A percentile compares a stretch with the other conserved stretches of the same genome.
These are phyloP conservation scores for Trichoplusia ni DNA, from an alignment of 1,140 invertebrate genomes.

Conservation along the genomic window DNA sequence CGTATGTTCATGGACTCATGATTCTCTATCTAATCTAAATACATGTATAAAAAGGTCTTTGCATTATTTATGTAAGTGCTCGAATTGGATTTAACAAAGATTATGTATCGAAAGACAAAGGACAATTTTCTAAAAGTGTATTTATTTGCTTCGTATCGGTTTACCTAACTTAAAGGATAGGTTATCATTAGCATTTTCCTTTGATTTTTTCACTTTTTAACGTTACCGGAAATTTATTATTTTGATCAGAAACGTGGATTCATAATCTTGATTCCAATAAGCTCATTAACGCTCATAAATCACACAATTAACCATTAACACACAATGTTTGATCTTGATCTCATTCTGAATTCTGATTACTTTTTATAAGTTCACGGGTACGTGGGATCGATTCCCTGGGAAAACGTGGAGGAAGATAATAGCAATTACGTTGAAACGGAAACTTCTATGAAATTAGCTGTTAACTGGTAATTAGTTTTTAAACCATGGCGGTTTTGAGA, in stretches of 20 bases:
- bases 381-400: slow-evolving; percentile 42
- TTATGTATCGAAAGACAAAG: too few species aligned
- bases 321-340: slow-evolving; percentile 22
- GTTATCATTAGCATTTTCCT: too few species aligned
- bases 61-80: too few species aligned
- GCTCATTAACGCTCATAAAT: background rate
- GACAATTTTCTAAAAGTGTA: too few species aligned
- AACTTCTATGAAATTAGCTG: slow-evolving; percentile 31
- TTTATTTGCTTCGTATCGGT: too few species aligned
- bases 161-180: too few species aligned
- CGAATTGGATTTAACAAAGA: too few species aligned
- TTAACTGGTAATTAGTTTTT: background rate
- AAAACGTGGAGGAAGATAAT: slow-evolving; percentile 27
- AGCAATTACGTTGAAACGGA: slow-evolving; percentile 10
- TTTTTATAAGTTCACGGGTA: slow-evolving; percentile 37
- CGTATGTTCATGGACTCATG: too few species aligned
- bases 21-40: too few species aligned
- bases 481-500: background rate
- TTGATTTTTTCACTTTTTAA: too few species aligned
- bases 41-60: too few species aligned
- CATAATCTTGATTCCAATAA: background rate
- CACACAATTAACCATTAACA: slow-evolving; percentile 14
- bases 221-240: too few species aligned
- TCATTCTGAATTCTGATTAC: slow-evolving; percentile 15
- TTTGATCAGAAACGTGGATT: background rate